These are phyloP conservation scores for Eubasilissa splendida DNA, from an alignment of 2,888 invertebrate genomes.

Conservation along the genomic window DNA sequence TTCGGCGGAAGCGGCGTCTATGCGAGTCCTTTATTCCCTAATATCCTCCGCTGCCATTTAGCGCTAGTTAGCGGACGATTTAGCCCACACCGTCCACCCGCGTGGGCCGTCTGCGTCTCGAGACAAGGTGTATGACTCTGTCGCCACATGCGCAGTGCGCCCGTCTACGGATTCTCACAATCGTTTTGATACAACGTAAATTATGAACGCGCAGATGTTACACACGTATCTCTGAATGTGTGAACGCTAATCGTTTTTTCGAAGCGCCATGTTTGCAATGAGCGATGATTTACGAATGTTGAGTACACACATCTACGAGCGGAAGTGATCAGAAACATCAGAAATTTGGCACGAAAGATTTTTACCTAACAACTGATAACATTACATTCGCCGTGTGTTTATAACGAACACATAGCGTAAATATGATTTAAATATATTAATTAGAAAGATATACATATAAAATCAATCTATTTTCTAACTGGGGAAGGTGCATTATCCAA, in stretches of 20 bases:
- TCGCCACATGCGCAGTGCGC: constrained; percentile 10
- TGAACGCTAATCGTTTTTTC: too few relatives aligned
- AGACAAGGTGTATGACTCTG: constrained; percentile 14
- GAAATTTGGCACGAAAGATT: too few relatives aligned
- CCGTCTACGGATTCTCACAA: constrained; percentile 10
- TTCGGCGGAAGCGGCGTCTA: constrained; percentile 12
- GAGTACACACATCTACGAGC: too few relatives aligned
- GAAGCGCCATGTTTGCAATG: too few relatives aligned
- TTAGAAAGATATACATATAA: neutral
- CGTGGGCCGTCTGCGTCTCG: too few relatives aligned
- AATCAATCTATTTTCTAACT: neutral
- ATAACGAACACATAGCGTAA: too few relatives aligned
- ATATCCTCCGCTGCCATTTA: neutral
- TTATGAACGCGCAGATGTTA: constrained; percentile 13
- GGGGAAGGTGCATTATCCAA: neutral
- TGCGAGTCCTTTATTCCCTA: constrained; percentile 23
- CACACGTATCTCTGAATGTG: too few relatives aligned
- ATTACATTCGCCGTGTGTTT: too few relatives aligned
- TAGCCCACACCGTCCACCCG: neutral
- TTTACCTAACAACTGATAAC: too few relatives aligned
- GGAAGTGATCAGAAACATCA: too few relatives aligned
- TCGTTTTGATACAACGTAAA: constrained; percentile 7
- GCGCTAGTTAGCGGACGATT: neutral
- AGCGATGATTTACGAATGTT: too few relatives aligned
- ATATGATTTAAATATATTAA: neutral